Evolutionary conservation across 1,140 invertebrate species (phyloP).

Genomic region (Macrostomum lignano): DNA sequence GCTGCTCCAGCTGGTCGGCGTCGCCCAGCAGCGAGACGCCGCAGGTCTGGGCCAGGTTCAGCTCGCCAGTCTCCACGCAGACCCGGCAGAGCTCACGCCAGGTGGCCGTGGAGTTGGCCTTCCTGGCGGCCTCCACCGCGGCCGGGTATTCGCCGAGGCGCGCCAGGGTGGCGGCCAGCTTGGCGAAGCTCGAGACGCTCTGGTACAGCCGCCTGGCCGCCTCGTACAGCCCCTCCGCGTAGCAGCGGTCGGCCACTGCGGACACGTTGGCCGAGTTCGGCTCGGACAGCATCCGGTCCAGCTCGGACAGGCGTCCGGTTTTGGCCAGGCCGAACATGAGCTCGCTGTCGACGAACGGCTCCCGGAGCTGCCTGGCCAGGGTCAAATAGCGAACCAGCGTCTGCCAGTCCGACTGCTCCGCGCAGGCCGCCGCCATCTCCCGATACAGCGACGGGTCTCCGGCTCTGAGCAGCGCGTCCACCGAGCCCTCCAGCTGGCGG

Average conservation of each 20-base stretch:
- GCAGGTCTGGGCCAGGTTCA: constrained; percentile 92
- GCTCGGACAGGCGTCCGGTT: constrained; percentile 71
- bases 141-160: constrained; percentile 93
- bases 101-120: constrained; percentile 86
- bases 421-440: constrained; percentile 70
- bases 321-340: constrained; percentile 92
- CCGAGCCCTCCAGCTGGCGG: constrained; percentile 17
- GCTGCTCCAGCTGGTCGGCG: constrained; percentile 88
- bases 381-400: constrained; percentile 4
- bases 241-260: constrained; percentile 90
- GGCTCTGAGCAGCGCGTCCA: constrained; percentile 96
- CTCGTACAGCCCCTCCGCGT: constrained; percentile 89
- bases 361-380: constrained; percentile 87
- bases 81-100: constrained; percentile 98
- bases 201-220: constrained; percentile 91
- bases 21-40: constrained; percentile 96
- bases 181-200: constrained; percentile 90
- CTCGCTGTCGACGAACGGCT: constrained; percentile 93
- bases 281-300: constrained; percentile 90
- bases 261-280: constrained; percentile 97
- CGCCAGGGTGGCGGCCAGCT: constrained; percentile 80
- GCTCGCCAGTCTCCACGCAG: constrained; percentile 89
- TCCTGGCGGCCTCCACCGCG: constrained; percentile 84
- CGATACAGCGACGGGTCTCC: constrained; percentile 90
- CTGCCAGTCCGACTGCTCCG: neutral